Evolutionary conservation across 2,113 vertebrate genomes (phyloP).

Genomic region (Atlantisia rogersi): DNA sequence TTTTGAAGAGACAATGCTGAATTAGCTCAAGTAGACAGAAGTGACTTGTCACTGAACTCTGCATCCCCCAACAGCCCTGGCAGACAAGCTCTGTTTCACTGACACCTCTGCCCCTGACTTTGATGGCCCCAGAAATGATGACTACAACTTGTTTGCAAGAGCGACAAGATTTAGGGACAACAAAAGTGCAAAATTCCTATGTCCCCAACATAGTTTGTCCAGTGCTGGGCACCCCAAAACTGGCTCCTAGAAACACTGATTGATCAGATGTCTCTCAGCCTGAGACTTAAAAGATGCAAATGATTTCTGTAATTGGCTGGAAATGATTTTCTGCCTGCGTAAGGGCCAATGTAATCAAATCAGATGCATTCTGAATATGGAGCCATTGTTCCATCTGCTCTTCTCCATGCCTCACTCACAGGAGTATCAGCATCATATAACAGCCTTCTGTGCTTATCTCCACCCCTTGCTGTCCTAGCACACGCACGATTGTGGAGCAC

Average conservation of each 20-base stretch:
- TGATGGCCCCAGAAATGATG: not conserved
- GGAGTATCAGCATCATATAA: not conserved
- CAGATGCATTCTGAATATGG: not conserved
- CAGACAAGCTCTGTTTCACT: not conserved
- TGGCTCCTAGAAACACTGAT: not conserved
- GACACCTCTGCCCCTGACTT: not conserved
- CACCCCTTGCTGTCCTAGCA: not conserved
- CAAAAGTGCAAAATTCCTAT: not conserved
- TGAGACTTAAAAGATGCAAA: not conserved
- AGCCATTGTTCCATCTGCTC: not conserved
- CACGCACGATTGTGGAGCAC: accelerated
- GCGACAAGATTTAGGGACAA: not conserved
- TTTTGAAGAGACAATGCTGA: not conserved
- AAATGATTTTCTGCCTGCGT: not conserved
- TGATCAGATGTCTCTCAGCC: not conserved
- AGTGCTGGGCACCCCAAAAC: not conserved
- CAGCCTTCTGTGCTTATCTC: not conserved
- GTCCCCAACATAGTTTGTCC: too few species aligned
- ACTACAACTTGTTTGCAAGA: not conserved
- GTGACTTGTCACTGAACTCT: not conserved
- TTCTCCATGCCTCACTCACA: not conserved
- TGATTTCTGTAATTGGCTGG: not conserved
- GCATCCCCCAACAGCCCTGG: not conserved
- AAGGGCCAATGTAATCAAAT: not conserved
- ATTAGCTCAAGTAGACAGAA: not conserved